Evolutionary conservation across 2,797 vertebrate genomes (phyloP).

Genomic region (Gambelia wislizenii): DNA sequence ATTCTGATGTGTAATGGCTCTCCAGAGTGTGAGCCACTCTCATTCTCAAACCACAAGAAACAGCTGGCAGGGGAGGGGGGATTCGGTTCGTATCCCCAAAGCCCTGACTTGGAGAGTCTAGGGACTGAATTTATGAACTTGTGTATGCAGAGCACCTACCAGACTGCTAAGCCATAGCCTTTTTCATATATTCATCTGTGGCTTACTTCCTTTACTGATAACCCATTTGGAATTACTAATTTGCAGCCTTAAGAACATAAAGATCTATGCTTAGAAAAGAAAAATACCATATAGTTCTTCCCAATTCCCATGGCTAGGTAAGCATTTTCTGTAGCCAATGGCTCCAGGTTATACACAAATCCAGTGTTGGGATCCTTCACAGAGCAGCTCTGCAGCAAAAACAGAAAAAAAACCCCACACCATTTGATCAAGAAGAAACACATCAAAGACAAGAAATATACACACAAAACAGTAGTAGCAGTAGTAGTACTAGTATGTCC

Average conservation of each 20-base stretch:
- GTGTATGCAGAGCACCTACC: not conserved
- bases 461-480: too few relatives aligned
- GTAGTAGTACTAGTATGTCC: too few relatives aligned
- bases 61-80: too few relatives aligned
- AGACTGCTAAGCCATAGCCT: not conserved
- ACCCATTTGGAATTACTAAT: not conserved
- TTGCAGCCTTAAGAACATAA: not conserved
- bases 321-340: slow-evolving; percentile 78
- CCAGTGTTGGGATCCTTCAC: slow-evolving; percentile 89
- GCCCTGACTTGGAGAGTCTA: too few relatives aligned
- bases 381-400: slow-evolving; percentile 82
- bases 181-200: not conserved
- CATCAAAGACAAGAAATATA: not conserved
- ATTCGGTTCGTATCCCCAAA: too few relatives aligned
- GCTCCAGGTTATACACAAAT: slow-evolving; percentile 89
- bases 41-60: too few relatives aligned
- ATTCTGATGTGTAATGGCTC: not conserved
- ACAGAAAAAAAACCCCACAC: not conserved
- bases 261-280: not conserved
- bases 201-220: not conserved
- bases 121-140: not conserved
- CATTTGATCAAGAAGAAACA: not conserved
- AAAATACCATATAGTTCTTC: slow-evolving; percentile 85
- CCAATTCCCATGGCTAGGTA: slow-evolving; percentile 81
- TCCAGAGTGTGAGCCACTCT: not conserved